Base-by-base conservation (phyloP, 2,797 vertebrate genomes). In the Thunnus albacares region DNA sequence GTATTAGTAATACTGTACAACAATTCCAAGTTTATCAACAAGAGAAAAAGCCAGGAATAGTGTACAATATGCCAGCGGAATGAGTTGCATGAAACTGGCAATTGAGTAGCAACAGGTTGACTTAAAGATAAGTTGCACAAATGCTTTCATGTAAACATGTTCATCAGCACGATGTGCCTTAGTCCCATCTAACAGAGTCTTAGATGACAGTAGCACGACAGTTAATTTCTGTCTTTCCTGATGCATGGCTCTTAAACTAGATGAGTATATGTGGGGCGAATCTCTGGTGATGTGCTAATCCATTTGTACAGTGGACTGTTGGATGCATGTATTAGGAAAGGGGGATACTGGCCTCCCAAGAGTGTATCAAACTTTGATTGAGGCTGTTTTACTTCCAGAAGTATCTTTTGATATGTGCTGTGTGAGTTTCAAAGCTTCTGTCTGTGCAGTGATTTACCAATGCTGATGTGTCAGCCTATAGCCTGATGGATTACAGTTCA, bases 401-500 rank as follows among this genome's bases (percentile, higher is more conserved):
- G 10, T 52, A 4, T 72, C 24, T 38, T 65, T 60, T 53, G 35
- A 62, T 35, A 51, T 47, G 47, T 30, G 28, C 33, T 64, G 35
- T 62, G 63, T 59, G 59, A 45, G 65, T 78, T 73, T 68, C 52
- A 41, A 47, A 24, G 20, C 38, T 71, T 30, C 38, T 12, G 22
- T 73, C 75, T 85, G 43, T 62, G 61, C 65, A 49, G 53, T 79
- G 74, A 81, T 85, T 87, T 81, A 76, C 41, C 56, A 53, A 13
- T 70, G 63, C 68, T 75, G 71, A 84, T 77, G 47, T 75, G 80
- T 92, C 81, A 38, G 76, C 74, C 28, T 76, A 47, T 10, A 75
- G 18, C 28, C 80, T 87, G 90, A 93, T 89, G 74, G 83, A 90
- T 87, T 83, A 69, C 81, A 76, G 82, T 38, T 68, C 55, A 82